Percentiles rank a stretch among this genome's conserved stretches.
phyloP scores from a whole-genome alignment of 2,888 invertebrate genomes.

The Acronicta alni region DNA sequence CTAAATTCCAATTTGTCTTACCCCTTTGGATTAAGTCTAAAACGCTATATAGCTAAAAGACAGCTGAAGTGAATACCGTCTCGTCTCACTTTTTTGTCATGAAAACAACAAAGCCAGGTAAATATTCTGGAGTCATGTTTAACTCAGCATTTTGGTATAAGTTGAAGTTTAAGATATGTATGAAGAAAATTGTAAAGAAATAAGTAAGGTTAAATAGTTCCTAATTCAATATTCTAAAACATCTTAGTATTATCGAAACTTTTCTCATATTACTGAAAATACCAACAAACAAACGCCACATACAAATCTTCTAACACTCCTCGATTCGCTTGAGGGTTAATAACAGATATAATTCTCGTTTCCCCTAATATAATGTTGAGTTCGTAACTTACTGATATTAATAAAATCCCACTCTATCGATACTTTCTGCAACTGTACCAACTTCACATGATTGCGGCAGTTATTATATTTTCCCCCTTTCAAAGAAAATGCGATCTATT shows the following conservation, averaged over 20 bases:
- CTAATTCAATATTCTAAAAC: slow-evolving; percentile 16
- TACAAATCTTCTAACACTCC: slow-evolving; percentile 39
- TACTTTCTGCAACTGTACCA: slow-evolving; percentile 33
- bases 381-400: slow-evolving; percentile 47
- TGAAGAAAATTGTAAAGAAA: no score
- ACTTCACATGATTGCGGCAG: slow-evolving; percentile 35
- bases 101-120: no score
- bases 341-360: slow-evolving; percentile 39
- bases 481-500: slow-evolving; percentile 40
- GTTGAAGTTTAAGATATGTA: no score
- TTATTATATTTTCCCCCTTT: slow-evolving; percentile 47
- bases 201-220: not conserved
- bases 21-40: no score
- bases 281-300: slow-evolving; percentile 15
- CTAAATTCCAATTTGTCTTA: no score
- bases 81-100: no score
- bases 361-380: slow-evolving; percentile 38
- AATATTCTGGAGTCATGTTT: no score
- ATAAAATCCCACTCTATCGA: slow-evolving; percentile 47
- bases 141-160: no score
- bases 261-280: slow-evolving; percentile 26
- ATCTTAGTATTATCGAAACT: slow-evolving; percentile 24
- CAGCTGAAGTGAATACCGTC: no score
- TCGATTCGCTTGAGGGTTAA: slow-evolving; percentile 25
- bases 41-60: no score